Percentiles rank a stretch among this genome's conserved stretches.
Evolutionary conservation across 2,113 vertebrate species (phyloP).

Genomic region (Laterallus jamaicensis): DNA sequence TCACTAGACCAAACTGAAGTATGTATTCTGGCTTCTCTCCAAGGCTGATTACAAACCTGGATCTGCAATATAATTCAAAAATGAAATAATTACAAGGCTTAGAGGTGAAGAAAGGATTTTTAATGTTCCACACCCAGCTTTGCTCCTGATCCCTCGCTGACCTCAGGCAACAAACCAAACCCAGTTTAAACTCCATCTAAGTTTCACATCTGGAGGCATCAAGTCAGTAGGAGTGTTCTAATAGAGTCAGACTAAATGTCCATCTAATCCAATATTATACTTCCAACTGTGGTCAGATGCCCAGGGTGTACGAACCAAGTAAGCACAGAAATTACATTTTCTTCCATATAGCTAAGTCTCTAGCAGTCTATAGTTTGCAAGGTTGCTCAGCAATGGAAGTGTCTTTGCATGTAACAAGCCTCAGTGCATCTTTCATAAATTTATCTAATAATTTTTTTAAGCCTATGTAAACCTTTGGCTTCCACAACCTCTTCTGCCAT

Average conservation of each 20-base stretch:
- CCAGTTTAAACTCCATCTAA: background rate
- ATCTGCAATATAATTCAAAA: constrained; percentile 39
- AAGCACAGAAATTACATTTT: background rate
- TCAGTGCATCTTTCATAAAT: background rate
- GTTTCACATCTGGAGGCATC: constrained; percentile 32
- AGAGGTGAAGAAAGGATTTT: constrained; percentile 36
- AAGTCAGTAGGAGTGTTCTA: background rate
- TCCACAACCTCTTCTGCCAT: background rate
- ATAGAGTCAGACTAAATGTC: background rate
- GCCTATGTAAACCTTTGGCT: background rate
- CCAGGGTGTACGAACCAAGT: background rate
- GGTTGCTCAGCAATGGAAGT: background rate
- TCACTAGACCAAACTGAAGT: background rate
- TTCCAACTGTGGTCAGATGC: background rate
- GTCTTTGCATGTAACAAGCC: background rate
- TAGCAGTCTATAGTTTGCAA: background rate
- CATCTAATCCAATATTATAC: background rate
- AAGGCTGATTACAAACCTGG: constrained; percentile 36
- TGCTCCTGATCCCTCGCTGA: background rate
- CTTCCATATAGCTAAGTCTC: background rate
- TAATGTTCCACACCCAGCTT: constrained; percentile 41
- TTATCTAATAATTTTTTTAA: background rate
- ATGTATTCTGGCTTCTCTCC: constrained; percentile 21
- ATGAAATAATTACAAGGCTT: constrained; percentile 55
- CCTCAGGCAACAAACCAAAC: constrained; percentile 47